Base-by-base conservation (phyloP, 2,888 invertebrate species). In the Lasioglossum morio region DNA sequence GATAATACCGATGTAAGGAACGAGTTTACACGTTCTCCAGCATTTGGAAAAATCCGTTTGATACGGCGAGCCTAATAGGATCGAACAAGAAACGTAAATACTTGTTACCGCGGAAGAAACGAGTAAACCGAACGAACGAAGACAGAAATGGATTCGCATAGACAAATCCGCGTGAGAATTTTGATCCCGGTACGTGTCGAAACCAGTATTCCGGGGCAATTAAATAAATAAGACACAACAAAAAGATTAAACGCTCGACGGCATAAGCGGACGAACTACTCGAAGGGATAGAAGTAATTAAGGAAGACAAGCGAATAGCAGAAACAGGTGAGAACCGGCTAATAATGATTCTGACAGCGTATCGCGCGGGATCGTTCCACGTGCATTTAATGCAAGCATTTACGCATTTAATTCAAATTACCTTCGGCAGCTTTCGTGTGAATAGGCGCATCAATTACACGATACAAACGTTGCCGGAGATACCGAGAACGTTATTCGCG, bases 371-470 rank as follows among this genome's bases (percentile, higher is more conserved):
- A 53, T 53, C 66, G 30, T 30, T 30, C 16, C 30, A 8, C 66
- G 16, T 19, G 30, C 19, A 53, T 37, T n/a, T 53, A 53, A 14
- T n/a, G 40, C 57, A 57, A 66, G 43, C 83, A 37, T 75, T 76
- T 82, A 82, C 34, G 34, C 43, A 57, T 63, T 48, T 46, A 70
- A 46, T 48, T 43, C 30, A 40, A 57, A 23, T 34, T 70, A 48
- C 48, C 53, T n/a, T 46, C 63, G 40, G 30, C 34, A 72, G 8
- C 5, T 27, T 40, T 19, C 72, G 60, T 30, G 83, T 23, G 76
- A 60, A 66, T 27, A 34, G 73, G 37, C 43, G 53, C 66, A 66
- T 85, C 72, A 85, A 69, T 69, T 73, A 77, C 70, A 69, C 86
- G 30, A 72, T 53, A 53, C 53, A 53, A 23, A 72, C 60, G 63